Conservation (phyloP, 1,140 invertebrate genomes). For the Tetragnatha versicolor region DNA sequence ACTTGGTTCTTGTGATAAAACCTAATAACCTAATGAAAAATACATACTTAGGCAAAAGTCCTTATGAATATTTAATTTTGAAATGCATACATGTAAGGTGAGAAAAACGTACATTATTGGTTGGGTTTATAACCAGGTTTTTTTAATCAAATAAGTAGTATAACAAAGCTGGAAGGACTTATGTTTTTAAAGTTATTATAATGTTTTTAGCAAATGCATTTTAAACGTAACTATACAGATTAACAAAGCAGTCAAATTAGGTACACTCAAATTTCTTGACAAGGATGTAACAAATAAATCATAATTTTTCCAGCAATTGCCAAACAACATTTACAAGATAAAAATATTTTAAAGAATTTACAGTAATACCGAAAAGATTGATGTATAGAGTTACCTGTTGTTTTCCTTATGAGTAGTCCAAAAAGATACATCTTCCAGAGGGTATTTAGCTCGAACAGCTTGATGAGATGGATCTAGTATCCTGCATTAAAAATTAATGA, state of each 20-base stretch:
- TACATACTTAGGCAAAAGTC: background rate
- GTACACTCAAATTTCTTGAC: too few relatives aligned
- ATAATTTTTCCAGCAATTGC: too few relatives aligned
- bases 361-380: too few relatives aligned
- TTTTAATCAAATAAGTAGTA: background rate
- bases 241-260: too few relatives aligned
- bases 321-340: too few relatives aligned
- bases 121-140: background rate
- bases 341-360: too few relatives aligned
- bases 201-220: too few relatives aligned
- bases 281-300: too few relatives aligned
- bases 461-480: conserved; percentile 65
- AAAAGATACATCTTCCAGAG: conserved; percentile 65
- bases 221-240: too few relatives aligned
- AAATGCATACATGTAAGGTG: background rate
- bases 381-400: too few relatives aligned
- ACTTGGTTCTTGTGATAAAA: conserved; percentile 53
- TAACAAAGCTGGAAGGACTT: background rate
- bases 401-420: conserved; percentile 67
- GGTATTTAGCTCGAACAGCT: conserved; percentile 62
- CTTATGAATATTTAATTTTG: background rate
- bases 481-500: conserved; percentile 59
- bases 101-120: background rate
- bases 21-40: conserved; percentile 37
- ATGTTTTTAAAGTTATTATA: too few relatives aligned